Evolutionary conservation across 2,888 invertebrate genomes (phyloP), one percentile per base, ranked within the genome.

Genomic region (Odontomyia ornata): DNA sequence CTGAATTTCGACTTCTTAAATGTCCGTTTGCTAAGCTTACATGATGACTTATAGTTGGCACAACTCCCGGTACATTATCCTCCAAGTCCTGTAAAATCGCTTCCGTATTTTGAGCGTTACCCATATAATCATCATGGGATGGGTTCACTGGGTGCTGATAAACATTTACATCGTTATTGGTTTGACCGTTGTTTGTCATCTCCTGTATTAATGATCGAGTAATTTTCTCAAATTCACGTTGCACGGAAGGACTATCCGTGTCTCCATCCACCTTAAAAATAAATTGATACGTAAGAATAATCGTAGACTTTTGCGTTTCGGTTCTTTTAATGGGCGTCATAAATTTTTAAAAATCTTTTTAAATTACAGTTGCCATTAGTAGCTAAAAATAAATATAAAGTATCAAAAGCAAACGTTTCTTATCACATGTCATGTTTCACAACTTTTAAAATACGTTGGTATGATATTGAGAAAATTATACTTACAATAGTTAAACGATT

Each of bases 401-500:
- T 36, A 36, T 36, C 36, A 36, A 36, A 36, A 36, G 3, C 3
- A 36, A 36, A 36, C 36, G 9, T 5, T 36, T 36, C 9, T 3
- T 36, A 36, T 36, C 36, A 36, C 9, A 36, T 36, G 36, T 36
- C 9, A 5, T 36, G 36, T 36, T 36, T 36, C 36, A 36, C 36
- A 36, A 9, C 9, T 5, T 36, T 9, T 5, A 36, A 36, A 5
- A 9, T 36, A 36, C 36, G 36, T 36, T 36, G 9, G 9, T 36
- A 36, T 3, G 36, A 36, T 36, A 3, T 5, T 3, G 9, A 36
- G 36, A 9, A 52, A 9, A 4, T 52, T 52, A 18, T 57, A 88
- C 93, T 91, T 87, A 96, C 96, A 83, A 97, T 96, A 79, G 92
- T 92, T 65, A 97, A 89, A 69, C 97, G 90, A 83, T 92, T 93